phyloP scores from a whole-genome alignment of 2,113 vertebrate genomes.

The Aviceda subcristata region DNA sequence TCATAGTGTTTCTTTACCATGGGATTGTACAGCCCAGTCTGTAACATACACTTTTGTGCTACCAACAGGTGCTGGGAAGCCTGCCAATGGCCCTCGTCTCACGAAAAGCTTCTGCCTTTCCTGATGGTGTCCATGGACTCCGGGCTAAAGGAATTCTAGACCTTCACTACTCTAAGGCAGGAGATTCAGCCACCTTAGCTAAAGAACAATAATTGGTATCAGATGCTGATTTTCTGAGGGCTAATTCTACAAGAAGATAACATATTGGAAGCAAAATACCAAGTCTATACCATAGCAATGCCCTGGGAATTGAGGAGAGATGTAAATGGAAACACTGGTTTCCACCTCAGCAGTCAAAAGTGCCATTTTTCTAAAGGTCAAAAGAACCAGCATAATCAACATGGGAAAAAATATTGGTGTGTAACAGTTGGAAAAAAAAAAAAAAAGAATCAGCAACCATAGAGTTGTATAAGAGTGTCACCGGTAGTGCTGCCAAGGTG shows the following conservation, averaged over 20 bases:
- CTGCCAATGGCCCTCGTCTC: not conserved
- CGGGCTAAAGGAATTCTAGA: not conserved
- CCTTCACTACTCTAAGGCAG: not conserved
- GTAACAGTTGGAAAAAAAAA: not conserved
- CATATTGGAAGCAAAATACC: not conserved
- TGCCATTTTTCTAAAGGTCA: conserved; percentile 12
- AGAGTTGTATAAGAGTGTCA: not conserved
- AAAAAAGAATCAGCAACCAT: not conserved
- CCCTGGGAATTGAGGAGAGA: not conserved
- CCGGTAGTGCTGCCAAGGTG: conserved; percentile 11
- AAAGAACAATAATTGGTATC: not conserved
- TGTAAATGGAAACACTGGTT: not conserved
- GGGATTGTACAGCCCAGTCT: not conserved
- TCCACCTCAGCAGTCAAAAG: not conserved
- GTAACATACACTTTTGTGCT: not conserved
- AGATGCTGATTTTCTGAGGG: conserved; percentile 6
- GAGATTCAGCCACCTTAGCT: not conserved
- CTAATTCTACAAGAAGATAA: not conserved
- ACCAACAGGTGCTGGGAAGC: conserved; percentile 27
- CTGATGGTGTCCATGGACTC: not conserved
- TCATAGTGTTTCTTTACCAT: not conserved
- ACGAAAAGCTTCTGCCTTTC: not conserved
- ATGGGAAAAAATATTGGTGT: not conserved
- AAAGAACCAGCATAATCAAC: not conserved
- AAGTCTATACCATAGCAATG: not conserved